Conservation (phyloP, 2,113 vertebrate species). For the Azemiops feae region DNA sequence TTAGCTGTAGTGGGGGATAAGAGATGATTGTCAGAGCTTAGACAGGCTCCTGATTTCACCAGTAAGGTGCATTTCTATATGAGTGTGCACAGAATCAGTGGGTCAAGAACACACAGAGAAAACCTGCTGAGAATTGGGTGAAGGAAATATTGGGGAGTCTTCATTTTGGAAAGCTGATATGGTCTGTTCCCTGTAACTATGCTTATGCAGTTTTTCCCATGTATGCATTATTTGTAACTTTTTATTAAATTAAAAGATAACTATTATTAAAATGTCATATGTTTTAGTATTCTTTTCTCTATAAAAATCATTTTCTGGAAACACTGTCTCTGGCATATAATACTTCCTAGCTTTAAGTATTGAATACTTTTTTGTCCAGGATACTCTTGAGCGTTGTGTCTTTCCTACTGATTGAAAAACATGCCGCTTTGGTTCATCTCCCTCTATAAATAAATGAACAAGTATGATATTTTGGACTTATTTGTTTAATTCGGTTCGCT, state of each 20-base stretch:
- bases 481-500: background rate
- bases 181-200: too few relatives aligned
- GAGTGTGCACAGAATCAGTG: background rate
- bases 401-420: background rate
- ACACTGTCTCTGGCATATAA: background rate
- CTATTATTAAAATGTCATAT: background rate
- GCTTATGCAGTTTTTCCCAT: background rate
- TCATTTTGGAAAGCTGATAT: background rate
- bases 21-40: background rate
- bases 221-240: background rate
- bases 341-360: background rate
- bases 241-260: background rate
- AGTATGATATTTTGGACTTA: background rate
- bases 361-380: background rate
- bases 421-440: background rate
- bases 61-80: background rate
- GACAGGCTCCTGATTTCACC: background rate
- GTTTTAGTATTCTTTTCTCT: background rate
- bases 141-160: background rate
- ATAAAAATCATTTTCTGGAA: background rate
- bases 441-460: background rate
- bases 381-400: background rate
- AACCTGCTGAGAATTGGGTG: background rate
- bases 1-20: background rate
- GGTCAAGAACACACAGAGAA: too few relatives aligned